Evolutionary conservation across 1,140 invertebrate genomes (phyloP), one percentile per base, ranked within the genome.

Genomic region (Araneus ventricosus): DNA sequence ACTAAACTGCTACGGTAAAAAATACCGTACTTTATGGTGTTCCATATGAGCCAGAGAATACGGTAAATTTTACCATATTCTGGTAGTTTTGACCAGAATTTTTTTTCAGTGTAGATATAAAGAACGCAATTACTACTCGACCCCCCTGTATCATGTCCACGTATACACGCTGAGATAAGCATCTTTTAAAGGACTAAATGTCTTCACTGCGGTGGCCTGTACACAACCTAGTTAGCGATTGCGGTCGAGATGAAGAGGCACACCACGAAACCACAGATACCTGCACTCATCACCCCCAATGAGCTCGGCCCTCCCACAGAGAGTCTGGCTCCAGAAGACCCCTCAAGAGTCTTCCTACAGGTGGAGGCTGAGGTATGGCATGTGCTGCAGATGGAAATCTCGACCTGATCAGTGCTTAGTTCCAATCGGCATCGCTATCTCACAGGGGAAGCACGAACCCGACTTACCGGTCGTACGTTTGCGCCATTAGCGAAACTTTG

Each of bases 171-270:
- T 34, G 52, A 70, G 87, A 88, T 88, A 88, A 88, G n/a, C 20
- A 88, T 88, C 87, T 88, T 39, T 61, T 63, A 88, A 88, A 88
- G 87, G 87, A 27, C 67, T 88, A 88, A 88, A 88, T 75, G 37
- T 88, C 63, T 88, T 37, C 85, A 87, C 85, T 57, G 45, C 87
- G 63, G 87, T 67, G 87, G 84, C 22, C 57, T 39, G 80, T 34
- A 24, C 37, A 24, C 37, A 45, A 39, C 7, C 85, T 52, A 30
- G 45, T 30, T 30, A 88, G 52, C 37, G 87, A 88, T 88, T 75
- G 61, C 87, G 87, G 87, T 34, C 75, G 24, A 88, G 87, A 88
- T 88, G 87, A 88, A 88, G 87, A 63, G 4, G 7, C 63, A 24
- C 87, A 24, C 45, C 45, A 52, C 10, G 45, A 37, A 88, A 37